phyloP scores from a whole-genome alignment of 2,888 invertebrate genomes.

The Torymus tubicola region DNA sequence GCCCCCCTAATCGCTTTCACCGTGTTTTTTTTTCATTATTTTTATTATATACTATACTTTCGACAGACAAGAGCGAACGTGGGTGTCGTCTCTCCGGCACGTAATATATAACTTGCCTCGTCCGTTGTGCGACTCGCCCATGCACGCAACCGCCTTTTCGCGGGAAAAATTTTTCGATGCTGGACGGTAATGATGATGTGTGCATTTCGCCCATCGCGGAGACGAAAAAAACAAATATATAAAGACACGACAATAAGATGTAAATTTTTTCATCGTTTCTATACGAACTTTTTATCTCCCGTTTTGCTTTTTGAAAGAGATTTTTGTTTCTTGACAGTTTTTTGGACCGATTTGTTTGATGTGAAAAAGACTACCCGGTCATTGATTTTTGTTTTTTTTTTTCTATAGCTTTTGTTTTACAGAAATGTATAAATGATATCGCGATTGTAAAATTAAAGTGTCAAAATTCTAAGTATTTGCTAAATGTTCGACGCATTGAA shows the following conservation, averaged over 20 bases:
- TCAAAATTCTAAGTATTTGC: background rate
- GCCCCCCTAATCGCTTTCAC: no score
- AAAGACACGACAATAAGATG: slow-evolving; percentile 52
- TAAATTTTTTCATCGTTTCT: slow-evolving; percentile 26
- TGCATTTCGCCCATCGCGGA: background rate
- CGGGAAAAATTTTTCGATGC: slow-evolving; percentile 4
- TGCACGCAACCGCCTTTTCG: background rate
- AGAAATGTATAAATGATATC: background rate
- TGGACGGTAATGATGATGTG: background rate
- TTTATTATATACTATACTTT: background rate
- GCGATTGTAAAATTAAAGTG: background rate
- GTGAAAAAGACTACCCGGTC: background rate
- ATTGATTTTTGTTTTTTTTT: slow-evolving; percentile 10
- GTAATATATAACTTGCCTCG: background rate
- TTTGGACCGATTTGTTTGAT: slow-evolving; percentile 18
- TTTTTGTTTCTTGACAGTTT: background rate
- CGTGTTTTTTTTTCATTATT: slow-evolving; percentile 7
- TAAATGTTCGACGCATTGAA: no score
- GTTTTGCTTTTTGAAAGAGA: background rate
- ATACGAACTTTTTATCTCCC: background rate
- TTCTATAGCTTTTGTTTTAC: background rate
- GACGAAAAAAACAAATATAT: background rate
- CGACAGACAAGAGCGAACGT: background rate
- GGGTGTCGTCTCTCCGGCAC: no score
- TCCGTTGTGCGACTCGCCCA: slow-evolving; percentile 4